Evolutionary conservation across 2,113 vertebrate genomes (phyloP).

Genomic region (Sinocyclocheilus anophthalmus): DNA sequence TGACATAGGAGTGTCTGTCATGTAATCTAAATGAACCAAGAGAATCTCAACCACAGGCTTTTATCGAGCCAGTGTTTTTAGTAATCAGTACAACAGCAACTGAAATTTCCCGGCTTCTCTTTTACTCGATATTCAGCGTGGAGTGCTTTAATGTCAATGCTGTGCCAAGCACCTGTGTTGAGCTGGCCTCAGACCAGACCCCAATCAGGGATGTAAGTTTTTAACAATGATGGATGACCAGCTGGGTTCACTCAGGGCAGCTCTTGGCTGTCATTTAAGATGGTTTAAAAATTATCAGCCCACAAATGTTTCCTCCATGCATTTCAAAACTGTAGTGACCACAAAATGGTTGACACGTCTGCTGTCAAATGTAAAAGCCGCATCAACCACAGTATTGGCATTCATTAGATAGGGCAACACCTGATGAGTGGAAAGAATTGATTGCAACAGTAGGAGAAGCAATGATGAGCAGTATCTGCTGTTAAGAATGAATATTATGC

Average conservation of each 20-base stretch:
- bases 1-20: background rate
- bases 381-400: slow-evolving; percentile 27
- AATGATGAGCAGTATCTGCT: background rate
- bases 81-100: slow-evolving; percentile 40
- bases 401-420: slow-evolving; percentile 23
- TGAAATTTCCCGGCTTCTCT: slow-evolving; percentile 35
- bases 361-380: slow-evolving; percentile 30
- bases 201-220: slow-evolving; percentile 50
- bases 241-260: slow-evolving; percentile 29
- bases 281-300: slow-evolving; percentile 50
- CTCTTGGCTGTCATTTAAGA: slow-evolving; percentile 54
- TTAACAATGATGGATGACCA: slow-evolving; percentile 54
- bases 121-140: slow-evolving; percentile 14
- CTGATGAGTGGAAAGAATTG: slow-evolving; percentile 2
- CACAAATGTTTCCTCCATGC: slow-evolving; percentile 28
- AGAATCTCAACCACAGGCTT: background rate
- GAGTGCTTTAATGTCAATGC: slow-evolving; percentile 31
- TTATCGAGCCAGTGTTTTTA: slow-evolving; percentile 16
- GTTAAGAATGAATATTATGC: slow-evolving; percentile 13
- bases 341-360: slow-evolving; percentile 39
- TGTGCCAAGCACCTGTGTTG: slow-evolving; percentile 55
- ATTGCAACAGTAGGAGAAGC: background rate
- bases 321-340: slow-evolving; percentile 19
- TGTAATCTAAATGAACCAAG: background rate
- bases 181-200: slow-evolving; percentile 45